phyloP scores from a whole-genome alignment of 1,140 invertebrate genomes.

The Amyelois transitella region DNA sequence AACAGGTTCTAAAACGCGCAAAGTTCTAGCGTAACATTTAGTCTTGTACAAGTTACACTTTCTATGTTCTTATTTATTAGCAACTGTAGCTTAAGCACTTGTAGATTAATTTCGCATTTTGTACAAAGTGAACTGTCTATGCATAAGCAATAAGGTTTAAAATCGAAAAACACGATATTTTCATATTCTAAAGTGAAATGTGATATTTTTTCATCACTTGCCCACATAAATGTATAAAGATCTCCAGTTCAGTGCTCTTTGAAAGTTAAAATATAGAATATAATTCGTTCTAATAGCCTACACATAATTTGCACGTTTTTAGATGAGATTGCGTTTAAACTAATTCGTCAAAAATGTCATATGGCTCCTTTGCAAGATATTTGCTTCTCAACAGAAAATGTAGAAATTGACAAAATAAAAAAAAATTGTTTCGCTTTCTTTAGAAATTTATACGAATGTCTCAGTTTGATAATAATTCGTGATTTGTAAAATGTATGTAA shows the following conservation, averaged over 20 bases:
- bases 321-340: background rate
- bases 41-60: conserved; percentile 34
- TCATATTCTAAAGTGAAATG: conserved; percentile 68
- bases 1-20: conserved; percentile 7
- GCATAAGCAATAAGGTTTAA: conserved; percentile 53
- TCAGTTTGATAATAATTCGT: no score
- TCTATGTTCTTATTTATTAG: conserved; percentile 59
- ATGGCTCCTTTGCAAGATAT: conserved; percentile 13
- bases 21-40: conserved; percentile 26
- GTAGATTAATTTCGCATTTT: conserved; percentile 56
- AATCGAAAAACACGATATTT: conserved; percentile 53
- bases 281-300: background rate
- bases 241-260: conserved; percentile 18
- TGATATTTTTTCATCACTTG: conserved; percentile 62
- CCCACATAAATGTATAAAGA: conserved; percentile 22
- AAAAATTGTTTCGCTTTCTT: background rate
- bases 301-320: background rate
- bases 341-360: background rate
- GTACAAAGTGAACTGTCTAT: conserved; percentile 47
- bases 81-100: conserved; percentile 51
- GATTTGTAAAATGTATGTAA: no score
- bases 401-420: background rate
- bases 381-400: background rate
- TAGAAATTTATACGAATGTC: no score
- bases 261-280: background rate